phyloP scores from a whole-genome alignment of 2,797 vertebrate genomes.

The Enteromius viviparus region DNA sequence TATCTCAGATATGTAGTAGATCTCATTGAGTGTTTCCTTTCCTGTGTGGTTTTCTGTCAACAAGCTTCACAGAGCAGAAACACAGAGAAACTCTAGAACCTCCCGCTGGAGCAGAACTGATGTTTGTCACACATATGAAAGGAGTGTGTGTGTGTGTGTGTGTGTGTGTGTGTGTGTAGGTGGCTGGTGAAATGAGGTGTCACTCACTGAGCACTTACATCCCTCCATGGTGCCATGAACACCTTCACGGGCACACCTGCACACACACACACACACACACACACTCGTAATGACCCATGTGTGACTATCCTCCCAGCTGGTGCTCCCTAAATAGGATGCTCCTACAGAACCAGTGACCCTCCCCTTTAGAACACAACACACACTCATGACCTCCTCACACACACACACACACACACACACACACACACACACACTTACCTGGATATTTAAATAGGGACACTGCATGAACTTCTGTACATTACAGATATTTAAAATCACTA shows the following conservation, averaged over 20 bases:
- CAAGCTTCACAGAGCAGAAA: neutral
- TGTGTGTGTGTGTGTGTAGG: conserved; percentile 28
- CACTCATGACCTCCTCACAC: neutral
- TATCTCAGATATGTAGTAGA: neutral
- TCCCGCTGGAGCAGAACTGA: conserved; percentile 2
- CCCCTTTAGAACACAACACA: conserved; percentile 5
- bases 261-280: conserved; percentile 5
- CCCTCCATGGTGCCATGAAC: conserved; percentile 42
- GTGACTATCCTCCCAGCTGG: conserved; percentile 32
- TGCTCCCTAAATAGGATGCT: conserved; percentile 38
- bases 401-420: neutral
- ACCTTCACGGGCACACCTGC: conserved; percentile 53
- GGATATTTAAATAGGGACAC: neutral
- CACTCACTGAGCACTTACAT: conserved; percentile 48
- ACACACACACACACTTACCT: neutral
- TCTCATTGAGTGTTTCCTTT: neutral
- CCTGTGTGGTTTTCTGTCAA: neutral
- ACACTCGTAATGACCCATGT: conserved; percentile 15
- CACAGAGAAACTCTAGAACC: neutral
- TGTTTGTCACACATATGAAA: conserved; percentile 11
- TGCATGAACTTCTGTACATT: neutral
- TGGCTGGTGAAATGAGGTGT: conserved; percentile 52
- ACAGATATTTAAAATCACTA: neutral
- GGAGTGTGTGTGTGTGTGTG: neutral
- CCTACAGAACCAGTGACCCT: conserved; percentile 22